phyloP scores from a whole-genome alignment of 2,888 invertebrate species.

The Mongoloraphidia duomilia region DNA sequence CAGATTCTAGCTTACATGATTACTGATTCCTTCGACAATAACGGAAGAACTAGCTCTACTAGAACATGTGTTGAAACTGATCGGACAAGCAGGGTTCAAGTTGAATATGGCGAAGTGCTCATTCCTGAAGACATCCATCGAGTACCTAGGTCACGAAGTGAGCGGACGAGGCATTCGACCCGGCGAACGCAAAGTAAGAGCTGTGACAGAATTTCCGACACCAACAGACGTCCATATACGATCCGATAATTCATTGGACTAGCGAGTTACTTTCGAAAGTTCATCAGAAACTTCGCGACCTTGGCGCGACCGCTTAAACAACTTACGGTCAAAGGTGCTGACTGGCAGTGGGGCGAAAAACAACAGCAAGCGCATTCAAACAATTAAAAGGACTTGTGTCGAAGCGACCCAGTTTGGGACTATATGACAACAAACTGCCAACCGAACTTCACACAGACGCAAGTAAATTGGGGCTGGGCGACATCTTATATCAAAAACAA shows the following conservation, averaged over 20 bases:
- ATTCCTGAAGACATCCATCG: constrained; percentile 9
- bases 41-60: constrained; percentile 7
- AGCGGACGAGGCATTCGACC: constrained; percentile 1
- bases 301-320: too few species aligned
- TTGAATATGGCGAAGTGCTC: constrained; percentile 12
- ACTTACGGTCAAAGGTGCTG: too few species aligned
- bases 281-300: too few species aligned
- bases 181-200: not conserved
- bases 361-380: too few species aligned
- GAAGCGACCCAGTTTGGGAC: too few species aligned
- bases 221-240: constrained; percentile 6
- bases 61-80: constrained; percentile 7
- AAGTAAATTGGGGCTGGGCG: too few species aligned
- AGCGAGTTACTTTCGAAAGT: constrained; percentile 9
- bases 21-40: constrained; percentile 10
- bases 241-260: constrained; percentile 8
- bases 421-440: too few species aligned
- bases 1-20: constrained; percentile 11
- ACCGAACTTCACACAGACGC: too few species aligned
- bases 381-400: too few species aligned
- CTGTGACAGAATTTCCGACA: constrained; percentile 5
- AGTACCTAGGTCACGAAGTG: constrained; percentile 9
- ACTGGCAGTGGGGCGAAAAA: too few species aligned
- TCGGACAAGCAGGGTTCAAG: constrained; percentile 8
- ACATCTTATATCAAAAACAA: too few species aligned